Base-by-base conservation (phyloP, 2,888 invertebrate genomes). In the Cryptocephalus primarius region DNA sequence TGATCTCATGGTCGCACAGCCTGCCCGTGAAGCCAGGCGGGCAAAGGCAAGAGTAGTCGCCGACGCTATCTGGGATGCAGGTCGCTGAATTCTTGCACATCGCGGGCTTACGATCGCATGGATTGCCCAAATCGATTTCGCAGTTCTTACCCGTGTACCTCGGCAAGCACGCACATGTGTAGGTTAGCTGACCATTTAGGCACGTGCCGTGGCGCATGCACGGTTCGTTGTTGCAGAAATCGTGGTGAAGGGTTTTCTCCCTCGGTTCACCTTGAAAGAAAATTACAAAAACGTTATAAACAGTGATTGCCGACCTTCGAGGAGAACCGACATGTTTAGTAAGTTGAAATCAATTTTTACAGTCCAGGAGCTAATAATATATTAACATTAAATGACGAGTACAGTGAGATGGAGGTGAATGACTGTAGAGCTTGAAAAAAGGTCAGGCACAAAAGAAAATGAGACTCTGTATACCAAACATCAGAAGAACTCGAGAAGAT, bases 81-180 rank as follows among this genome's bases (percentile, higher is more conserved):
- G 72, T 76, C 8, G 82, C 91, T 40, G 75, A 79, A 72, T 91
- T 84, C 52, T 72, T 74, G 66, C 94, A 95, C 9, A 84, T 78
- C 51, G 69, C 72, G 41, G 77, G 79, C 43, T 56, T 63, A 47
- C 63, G 72, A 39, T 69, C 64, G 64, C 88, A 88, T 0, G 85
- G 85, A 55, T 83, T 78, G 43, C 87, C 88, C 65, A 75, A 78
- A 71, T 88, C 88, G 67, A 82, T 80, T 69, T 90, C 84, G 72
- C 92, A 92, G 72, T 89, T 88, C 72, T 85, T 85, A 55, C 92
- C 91, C 46, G 85, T 80, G 71, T 88, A 92, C 46, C 89, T 80
- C 33, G 88, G 82, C 48, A 83, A 77, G 73, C 92, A 92, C 65
- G 81, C 80, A 70, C 93, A 93, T 64, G 85, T 84, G 70, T 89